phyloP scores from a whole-genome alignment of 2,888 invertebrate genomes.

The Catocala sponsa region DNA sequence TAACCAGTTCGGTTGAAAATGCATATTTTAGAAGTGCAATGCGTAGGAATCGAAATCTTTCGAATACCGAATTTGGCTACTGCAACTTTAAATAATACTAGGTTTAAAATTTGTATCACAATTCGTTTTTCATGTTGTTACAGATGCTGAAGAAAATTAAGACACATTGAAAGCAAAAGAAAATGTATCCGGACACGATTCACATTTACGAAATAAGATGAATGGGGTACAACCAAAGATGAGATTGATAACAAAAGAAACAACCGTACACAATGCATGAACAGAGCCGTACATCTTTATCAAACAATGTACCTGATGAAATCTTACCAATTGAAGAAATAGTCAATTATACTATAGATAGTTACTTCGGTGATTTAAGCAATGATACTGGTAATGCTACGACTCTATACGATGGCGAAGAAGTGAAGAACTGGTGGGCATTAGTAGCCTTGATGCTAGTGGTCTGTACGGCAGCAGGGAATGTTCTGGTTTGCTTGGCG shows the following conservation, averaged over 20 bases:
- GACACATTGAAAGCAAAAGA: conserved; percentile 57
- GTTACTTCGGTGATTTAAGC: conserved; percentile 33
- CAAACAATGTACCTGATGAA: conserved; percentile 45
- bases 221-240: conserved; percentile 67
- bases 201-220: conserved; percentile 85
- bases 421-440: conserved; percentile 93
- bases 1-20: too few relatives aligned
- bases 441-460: conserved; percentile 93
- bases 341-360: conserved; percentile 46
- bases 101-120: neutral
- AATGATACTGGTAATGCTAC: conserved; percentile 63
- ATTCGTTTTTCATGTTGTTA: conserved; percentile 53
- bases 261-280: conserved; percentile 76
- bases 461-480: conserved; percentile 96
- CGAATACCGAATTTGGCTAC: too few relatives aligned
- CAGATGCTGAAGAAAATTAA: conserved; percentile 63
- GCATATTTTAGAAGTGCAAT: too few relatives aligned
- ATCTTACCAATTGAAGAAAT: conserved; percentile 32
- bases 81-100: neutral
- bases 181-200: conserved; percentile 59
- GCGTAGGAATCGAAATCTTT: too few relatives aligned
- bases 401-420: conserved; percentile 42
- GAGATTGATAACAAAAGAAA: conserved; percentile 61
- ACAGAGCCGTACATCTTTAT: conserved; percentile 53
- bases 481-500: conserved; percentile 97